A percentile compares a stretch with the other conserved stretches of the same genome.
Conservation (phyloP, 2,113 vertebrate species). For the Meriones unguiculatus region DNA sequence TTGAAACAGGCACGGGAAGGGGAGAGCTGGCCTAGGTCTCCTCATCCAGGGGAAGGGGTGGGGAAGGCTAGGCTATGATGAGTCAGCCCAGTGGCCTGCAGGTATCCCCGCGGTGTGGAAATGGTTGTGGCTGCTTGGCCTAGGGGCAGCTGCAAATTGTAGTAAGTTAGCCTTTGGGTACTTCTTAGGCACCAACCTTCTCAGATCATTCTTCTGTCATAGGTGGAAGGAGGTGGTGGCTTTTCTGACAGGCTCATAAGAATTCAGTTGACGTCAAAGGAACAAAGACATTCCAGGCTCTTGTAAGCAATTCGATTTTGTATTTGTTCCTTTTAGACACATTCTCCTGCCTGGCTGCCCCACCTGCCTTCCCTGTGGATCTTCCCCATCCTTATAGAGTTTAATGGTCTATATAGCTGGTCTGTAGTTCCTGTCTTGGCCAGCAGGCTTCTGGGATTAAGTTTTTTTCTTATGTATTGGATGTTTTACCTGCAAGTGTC, state of each 20-base stretch:
- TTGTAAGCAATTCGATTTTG: background rate
- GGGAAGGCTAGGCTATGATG: background rate
- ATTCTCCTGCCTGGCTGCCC: background rate
- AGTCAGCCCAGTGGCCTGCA: background rate
- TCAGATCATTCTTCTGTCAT: background rate
- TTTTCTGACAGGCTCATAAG: background rate
- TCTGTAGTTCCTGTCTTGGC: accelerated
- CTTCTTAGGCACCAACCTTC: background rate
- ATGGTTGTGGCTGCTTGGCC: accelerated
- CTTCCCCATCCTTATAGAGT: too few species aligned
- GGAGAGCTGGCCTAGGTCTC: background rate
- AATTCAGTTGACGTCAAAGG: background rate
- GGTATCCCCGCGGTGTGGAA: background rate
- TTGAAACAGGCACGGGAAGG: background rate
- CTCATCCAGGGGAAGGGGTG: accelerated
- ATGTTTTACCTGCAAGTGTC: background rate
- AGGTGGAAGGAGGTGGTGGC: background rate
- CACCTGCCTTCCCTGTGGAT: background rate
- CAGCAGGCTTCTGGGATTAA: background rate
- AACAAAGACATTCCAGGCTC: accelerated
- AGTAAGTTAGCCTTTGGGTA: background rate
- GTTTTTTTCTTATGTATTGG: background rate
- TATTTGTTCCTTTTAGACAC: background rate
- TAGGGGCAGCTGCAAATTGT: background rate
- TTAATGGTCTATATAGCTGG: accelerated